Percentiles rank a stretch among this genome's conserved stretches.
Conservation (phyloP, 2,113 vertebrate species). For the Nematolebias whitei region DNA sequence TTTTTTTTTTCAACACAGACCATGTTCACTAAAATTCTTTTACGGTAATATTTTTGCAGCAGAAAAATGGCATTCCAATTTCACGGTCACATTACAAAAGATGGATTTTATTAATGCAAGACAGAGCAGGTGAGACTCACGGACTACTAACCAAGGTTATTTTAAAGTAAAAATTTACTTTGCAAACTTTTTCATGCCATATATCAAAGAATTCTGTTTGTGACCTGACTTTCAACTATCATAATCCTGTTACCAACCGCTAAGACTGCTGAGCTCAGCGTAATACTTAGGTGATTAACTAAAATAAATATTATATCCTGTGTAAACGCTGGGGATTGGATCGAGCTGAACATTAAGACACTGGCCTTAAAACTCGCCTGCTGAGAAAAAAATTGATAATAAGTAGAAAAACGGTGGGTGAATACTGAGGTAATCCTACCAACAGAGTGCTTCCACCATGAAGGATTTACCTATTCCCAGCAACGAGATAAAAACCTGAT, state of each 20-base stretch:
- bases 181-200: conserved; percentile 47
- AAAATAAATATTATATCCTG: conserved; percentile 75
- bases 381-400: conserved; percentile 65
- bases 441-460: conserved; percentile 68
- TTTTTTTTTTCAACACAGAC: conserved; percentile 18
- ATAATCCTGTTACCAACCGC: conserved; percentile 67
- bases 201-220: conserved; percentile 59
- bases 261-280: conserved; percentile 60
- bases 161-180: conserved; percentile 51
- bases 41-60: conserved; percentile 10
- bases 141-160: conserved; percentile 19
- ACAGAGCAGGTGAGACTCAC: conserved; percentile 27
- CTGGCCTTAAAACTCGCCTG: conserved; percentile 63
- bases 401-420: conserved; percentile 59
- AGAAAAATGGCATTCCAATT: conserved; percentile 16
- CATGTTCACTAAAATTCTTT: conserved; percentile 17
- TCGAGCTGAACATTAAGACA: conserved; percentile 69
- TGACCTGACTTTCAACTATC: conserved; percentile 72
- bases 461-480: conserved; percentile 75
- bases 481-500: conserved; percentile 64
- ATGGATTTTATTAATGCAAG: conserved; percentile 36
- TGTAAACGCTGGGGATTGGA: conserved; percentile 67
- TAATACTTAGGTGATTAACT: conserved; percentile 67
- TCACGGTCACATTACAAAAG: conserved; percentile 34
- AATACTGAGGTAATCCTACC: conserved; percentile 73